Conservation (phyloP, 1,140 invertebrate genomes). For the Achatina immaculata region DNA sequence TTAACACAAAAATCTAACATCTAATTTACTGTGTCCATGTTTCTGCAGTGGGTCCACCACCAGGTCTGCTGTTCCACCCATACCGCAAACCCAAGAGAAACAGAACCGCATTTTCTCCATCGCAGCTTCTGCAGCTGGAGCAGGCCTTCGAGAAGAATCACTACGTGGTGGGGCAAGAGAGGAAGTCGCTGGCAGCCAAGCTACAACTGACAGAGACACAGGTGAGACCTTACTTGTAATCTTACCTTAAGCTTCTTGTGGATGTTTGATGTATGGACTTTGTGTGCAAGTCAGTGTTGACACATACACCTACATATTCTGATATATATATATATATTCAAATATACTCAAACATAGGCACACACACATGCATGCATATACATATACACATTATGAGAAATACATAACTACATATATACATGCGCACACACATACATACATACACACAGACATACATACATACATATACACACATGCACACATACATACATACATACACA, state of each 20-base stretch:
- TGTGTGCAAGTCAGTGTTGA: not conserved
- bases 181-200: constrained; percentile 94
- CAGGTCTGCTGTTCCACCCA: constrained; percentile 87
- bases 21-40: too few relatives aligned
- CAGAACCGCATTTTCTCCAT: constrained; percentile 96
- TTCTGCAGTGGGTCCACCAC: constrained; percentile 57
- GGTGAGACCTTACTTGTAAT: constrained; percentile 76
- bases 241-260: not conserved
- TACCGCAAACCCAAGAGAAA: constrained; percentile 98
- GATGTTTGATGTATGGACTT: not conserved
- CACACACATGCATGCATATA: not conserved
- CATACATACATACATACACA: not conserved
- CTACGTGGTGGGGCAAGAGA: constrained; percentile 98
- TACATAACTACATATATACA: not conserved
- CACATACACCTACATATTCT: not conserved
- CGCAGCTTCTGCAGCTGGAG: constrained; percentile 95
- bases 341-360: not conserved
- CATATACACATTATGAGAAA: not conserved
- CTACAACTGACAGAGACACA: constrained; percentile 96
- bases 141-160: constrained; percentile 99
- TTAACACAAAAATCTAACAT: too few relatives aligned
- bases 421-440: not conserved
- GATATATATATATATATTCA: not conserved
- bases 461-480: not conserved
- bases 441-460: not conserved